These are phyloP conservation scores for Lathronympha strigana DNA, from an alignment of 2,888 invertebrate species.

Conservation along the genomic window DNA sequence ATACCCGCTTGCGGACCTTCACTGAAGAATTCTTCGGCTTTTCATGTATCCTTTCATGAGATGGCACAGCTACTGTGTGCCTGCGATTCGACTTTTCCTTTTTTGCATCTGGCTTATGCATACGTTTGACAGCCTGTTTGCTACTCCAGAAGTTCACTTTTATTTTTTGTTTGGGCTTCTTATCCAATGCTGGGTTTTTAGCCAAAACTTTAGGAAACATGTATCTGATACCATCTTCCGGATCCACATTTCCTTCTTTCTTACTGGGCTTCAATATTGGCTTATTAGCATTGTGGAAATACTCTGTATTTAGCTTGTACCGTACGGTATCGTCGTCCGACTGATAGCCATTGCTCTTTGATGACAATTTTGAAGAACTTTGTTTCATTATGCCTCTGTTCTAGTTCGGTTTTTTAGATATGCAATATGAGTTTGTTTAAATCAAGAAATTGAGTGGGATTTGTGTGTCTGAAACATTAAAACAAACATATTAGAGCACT, in stretches of 20 bases:
- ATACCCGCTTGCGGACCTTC: constrained; percentile 74
- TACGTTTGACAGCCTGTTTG: constrained; percentile 60
- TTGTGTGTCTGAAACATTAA: constrained; percentile 48
- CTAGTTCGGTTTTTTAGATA: background rate
- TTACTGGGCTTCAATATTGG: constrained; percentile 52
- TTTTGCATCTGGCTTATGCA: constrained; percentile 55
- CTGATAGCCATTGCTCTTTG: constrained; percentile 66
- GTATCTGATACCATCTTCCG: constrained; percentile 69
- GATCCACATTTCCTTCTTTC: constrained; percentile 48
- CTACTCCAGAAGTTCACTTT: constrained; percentile 81
- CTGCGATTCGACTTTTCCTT: constrained; percentile 61
- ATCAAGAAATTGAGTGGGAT: background rate
- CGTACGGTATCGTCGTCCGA: constrained; percentile 76
- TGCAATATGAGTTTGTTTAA: background rate
- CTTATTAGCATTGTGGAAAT: constrained; percentile 58
- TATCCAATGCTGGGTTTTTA: constrained; percentile 59
- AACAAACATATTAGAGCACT: constrained; percentile 17
- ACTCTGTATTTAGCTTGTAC: constrained; percentile 71
- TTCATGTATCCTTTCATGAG: constrained; percentile 46
- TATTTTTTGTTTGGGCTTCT: constrained; percentile 70
- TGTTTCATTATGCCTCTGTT: constrained; percentile 30
- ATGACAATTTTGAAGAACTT: constrained; percentile 48
- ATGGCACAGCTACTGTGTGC: constrained; percentile 62
- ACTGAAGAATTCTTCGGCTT: constrained; percentile 63
- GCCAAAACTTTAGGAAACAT: constrained; percentile 65